A percentile compares a stretch with the other conserved stretches of the same genome.
Conservation (phyloP, 1,140 invertebrate species). For the Zaprionus taronus region DNA sequence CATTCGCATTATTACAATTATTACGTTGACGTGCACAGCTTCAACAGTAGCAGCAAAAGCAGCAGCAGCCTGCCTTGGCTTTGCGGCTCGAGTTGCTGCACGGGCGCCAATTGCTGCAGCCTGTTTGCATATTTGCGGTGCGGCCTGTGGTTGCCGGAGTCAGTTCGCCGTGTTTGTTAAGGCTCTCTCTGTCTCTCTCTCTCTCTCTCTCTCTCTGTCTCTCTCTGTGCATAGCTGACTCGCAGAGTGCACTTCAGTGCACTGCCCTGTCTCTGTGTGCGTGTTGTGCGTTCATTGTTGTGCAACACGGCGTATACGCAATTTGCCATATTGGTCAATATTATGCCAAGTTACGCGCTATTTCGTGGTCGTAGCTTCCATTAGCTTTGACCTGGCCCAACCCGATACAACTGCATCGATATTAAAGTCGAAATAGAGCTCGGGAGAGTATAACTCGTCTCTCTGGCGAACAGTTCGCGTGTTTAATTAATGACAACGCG, state of each 20-base stretch:
- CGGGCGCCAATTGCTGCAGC: slow-evolving; percentile 28
- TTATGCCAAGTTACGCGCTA: slow-evolving; percentile 78
- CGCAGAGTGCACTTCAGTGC: slow-evolving; percentile 23
- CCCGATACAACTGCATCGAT: neutral
- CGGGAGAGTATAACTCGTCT: neutral
- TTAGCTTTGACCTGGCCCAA: slow-evolving; percentile 52
- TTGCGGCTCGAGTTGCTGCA: slow-evolving; percentile 20
- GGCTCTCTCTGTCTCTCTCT: neutral
- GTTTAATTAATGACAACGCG: slow-evolving; percentile 26
- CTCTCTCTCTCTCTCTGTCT: neutral
- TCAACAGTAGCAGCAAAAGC: slow-evolving; percentile 8
- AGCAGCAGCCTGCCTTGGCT: neutral
- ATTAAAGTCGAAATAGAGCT: slow-evolving; percentile 12
- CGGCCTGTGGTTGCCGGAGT: slow-evolving; percentile 51
- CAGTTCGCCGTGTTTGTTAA: slow-evolving; percentile 51
- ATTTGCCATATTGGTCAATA: slow-evolving; percentile 78
- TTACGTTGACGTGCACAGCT: slow-evolving; percentile 74
- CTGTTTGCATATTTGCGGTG: slow-evolving; percentile 70
- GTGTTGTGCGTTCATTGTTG: slow-evolving; percentile 45
- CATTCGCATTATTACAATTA: slow-evolving; percentile 79
- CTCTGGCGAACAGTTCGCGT: neutral
- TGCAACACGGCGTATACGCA: slow-evolving; percentile 68
- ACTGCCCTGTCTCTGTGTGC: neutral
- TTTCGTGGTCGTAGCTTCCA: slow-evolving; percentile 70
- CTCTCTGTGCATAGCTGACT: neutral